These are phyloP conservation scores for Caenorhabditis uteleia DNA, from an alignment of 2,888 invertebrate genomes.

Conservation along the genomic window DNA sequence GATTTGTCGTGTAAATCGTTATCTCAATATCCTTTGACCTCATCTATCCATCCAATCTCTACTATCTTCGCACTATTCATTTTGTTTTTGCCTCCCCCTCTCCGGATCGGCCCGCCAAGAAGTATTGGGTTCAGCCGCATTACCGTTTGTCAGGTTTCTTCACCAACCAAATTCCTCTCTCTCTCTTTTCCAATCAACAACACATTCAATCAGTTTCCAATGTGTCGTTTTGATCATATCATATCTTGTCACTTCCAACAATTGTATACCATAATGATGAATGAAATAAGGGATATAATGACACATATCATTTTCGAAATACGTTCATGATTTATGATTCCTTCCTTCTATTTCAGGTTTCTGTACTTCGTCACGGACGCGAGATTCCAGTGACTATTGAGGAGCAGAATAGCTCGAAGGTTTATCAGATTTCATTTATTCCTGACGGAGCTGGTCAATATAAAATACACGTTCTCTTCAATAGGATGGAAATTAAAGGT, in stretches of 20 bases:
- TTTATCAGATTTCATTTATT: constrained; percentile 71
- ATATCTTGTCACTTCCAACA: constrained; percentile 18
- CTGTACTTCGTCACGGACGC: constrained; percentile 65
- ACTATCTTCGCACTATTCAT: no score
- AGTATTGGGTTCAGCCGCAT: no score
- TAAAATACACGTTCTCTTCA: constrained; percentile 89
- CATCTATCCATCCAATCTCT: no score
- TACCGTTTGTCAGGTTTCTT: no score
- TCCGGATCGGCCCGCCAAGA: no score
- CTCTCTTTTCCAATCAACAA: background rate
- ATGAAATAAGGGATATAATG: no score
- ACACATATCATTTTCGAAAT: no score
- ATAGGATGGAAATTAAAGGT: constrained; percentile 85
- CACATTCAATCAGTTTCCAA: background rate
- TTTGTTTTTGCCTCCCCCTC: no score
- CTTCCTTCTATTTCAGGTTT: constrained; percentile 53
- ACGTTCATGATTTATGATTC: constrained; percentile 14
- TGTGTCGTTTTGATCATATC: constrained; percentile 11
- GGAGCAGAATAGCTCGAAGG: constrained; percentile 42
- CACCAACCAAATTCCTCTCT: background rate
- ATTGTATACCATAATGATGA: constrained; percentile 6
- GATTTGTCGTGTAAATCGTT: no score
- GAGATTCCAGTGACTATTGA: constrained; percentile 75
- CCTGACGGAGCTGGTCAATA: constrained; percentile 76
- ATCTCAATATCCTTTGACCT: no score